These are phyloP conservation scores for Calliopsis andreniformis DNA, from an alignment of 1,140 invertebrate genomes.

Conservation along the genomic window DNA sequence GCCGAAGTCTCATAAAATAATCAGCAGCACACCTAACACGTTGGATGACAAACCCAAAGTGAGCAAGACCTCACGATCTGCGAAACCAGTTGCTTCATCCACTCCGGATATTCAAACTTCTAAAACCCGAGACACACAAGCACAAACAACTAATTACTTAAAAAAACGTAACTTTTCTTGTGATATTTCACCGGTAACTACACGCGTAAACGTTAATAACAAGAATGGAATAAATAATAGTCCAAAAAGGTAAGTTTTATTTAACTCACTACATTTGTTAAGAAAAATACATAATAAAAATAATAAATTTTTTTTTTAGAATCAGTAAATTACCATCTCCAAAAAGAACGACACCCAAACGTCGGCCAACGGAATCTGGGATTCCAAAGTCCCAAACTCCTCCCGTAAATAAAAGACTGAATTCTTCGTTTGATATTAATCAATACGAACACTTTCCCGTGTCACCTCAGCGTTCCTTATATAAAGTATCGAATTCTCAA, in stretches of 20 bases:
- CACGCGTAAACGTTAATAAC: slow-evolving; percentile 66
- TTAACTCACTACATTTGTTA: not conserved
- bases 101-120: slow-evolving; percentile 66
- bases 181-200: slow-evolving; percentile 73
- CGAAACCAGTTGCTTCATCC: slow-evolving; percentile 72
- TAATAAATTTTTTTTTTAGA: slow-evolving; percentile 34
- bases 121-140: not conserved
- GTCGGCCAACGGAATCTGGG: slow-evolving; percentile 14
- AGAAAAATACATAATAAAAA: not conserved
- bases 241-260: slow-evolving; percentile 56
- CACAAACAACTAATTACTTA: slow-evolving; percentile 12
- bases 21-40: slow-evolving; percentile 72
- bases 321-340: slow-evolving; percentile 45
- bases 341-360: slow-evolving; percentile 53
- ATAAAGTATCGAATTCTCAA: slow-evolving; percentile 20
- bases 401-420: slow-evolving; percentile 37
- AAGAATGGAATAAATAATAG: slow-evolving; percentile 64
- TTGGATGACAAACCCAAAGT: not conserved
- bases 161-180: slow-evolving; percentile 64
- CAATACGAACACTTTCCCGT: slow-evolving; percentile 18
- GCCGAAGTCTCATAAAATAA: slow-evolving; percentile 60
- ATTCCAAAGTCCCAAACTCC: slow-evolving; percentile 54
- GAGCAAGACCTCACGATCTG: slow-evolving; percentile 56
- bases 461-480: slow-evolving; percentile 35
- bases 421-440: slow-evolving; percentile 42